These are phyloP conservation scores for Danaus chrysippus DNA, from an alignment of 2,888 invertebrate species.

Conservation along the genomic window DNA sequence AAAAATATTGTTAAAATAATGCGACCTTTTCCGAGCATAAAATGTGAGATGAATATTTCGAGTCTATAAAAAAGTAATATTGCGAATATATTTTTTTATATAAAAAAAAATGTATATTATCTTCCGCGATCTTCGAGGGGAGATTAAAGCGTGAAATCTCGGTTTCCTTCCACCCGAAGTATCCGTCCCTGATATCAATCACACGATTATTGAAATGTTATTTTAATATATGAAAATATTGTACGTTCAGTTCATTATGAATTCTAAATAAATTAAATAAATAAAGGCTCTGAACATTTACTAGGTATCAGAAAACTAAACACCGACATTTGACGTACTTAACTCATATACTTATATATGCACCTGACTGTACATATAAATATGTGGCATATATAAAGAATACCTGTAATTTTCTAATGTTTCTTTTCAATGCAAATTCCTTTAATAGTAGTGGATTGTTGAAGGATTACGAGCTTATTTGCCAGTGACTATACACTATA, in stretches of 20 bases:
- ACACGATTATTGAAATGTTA: conserved; percentile 35
- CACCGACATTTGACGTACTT: too few relatives aligned
- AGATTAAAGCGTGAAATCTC: conserved; percentile 22
- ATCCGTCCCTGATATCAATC: conserved; percentile 22
- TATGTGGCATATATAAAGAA: too few relatives aligned
- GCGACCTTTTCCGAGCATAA: conserved; percentile 17
- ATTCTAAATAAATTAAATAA: too few relatives aligned
- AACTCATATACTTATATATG: too few relatives aligned
- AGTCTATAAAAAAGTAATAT: conserved; percentile 17
- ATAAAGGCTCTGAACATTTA: too few relatives aligned
- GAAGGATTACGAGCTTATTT: too few relatives aligned
- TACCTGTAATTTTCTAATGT: too few relatives aligned
- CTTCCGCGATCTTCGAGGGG: conserved; percentile 16
- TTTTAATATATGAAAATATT: background rate
- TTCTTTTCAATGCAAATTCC: too few relatives aligned
- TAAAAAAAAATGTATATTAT: conserved; percentile 11
- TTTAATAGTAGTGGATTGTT: too few relatives aligned
- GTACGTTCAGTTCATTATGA: background rate
- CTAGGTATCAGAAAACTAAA: too few relatives aligned
- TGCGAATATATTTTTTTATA: conserved; percentile 12
- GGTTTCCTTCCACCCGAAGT: conserved; percentile 14
- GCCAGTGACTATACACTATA: too few relatives aligned
- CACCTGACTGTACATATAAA: too few relatives aligned
- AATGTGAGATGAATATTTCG: conserved; percentile 15
- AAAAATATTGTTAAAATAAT: conserved; percentile 14